Percentiles rank a stretch among this genome's conserved stretches.
Evolutionary conservation across 1,140 invertebrate species (phyloP).

Genomic region (Riptortus pedestris): DNA sequence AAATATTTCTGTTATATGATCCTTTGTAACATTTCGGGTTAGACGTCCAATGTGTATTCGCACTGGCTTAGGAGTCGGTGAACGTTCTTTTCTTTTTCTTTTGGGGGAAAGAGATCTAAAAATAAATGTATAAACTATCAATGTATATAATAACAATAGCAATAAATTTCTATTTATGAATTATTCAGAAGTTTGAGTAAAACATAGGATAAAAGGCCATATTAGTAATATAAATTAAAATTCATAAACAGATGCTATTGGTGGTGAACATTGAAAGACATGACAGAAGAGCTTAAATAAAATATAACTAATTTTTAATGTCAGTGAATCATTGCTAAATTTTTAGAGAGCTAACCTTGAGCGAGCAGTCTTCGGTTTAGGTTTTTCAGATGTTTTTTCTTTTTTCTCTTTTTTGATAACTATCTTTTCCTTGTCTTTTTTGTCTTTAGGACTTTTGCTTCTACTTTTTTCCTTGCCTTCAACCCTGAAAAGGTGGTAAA

Average conservation of each 20-base stretch:
- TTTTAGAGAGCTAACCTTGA: conserved; percentile 40
- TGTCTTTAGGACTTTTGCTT: conserved; percentile 41
- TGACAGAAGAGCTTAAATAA: no score
- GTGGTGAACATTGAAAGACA: no score
- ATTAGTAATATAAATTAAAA: no score
- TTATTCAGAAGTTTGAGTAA: no score
- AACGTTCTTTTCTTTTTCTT: conserved; percentile 58
- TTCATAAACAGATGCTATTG: no score
- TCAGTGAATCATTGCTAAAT: no score
- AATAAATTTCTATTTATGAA: background rate
- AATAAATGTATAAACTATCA: conserved; percentile 28
- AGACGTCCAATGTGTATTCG: conserved; percentile 88
- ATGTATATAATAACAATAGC: no score
- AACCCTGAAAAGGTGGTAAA: conserved; percentile 29
- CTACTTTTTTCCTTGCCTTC: conserved; percentile 39
- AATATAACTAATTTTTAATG: no score
- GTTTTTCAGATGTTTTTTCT: conserved; percentile 38
- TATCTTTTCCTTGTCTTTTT: conserved; percentile 37
- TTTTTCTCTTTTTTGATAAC: conserved; percentile 34
- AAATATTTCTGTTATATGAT: conserved; percentile 93
- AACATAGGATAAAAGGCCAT: conserved; percentile 4
- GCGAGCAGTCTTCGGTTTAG: conserved; percentile 45
- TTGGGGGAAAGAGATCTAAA: conserved; percentile 43
- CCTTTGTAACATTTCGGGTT: conserved; percentile 83
- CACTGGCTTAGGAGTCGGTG: conserved; percentile 71